Conservation (phyloP, 2,888 invertebrate species). For the Apantesis nais region DNA sequence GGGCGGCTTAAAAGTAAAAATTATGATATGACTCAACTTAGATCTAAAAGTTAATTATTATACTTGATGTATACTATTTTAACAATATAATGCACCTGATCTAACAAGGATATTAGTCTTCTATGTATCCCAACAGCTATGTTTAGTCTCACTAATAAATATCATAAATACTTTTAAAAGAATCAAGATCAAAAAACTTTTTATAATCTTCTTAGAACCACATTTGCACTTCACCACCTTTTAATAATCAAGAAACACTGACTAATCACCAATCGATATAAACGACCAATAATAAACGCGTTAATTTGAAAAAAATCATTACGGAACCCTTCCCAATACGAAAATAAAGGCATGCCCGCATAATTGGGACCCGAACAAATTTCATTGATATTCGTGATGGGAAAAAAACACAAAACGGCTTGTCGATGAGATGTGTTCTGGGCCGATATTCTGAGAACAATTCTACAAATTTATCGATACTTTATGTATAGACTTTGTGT, state of each 20-base stretch:
- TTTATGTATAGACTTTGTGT: conserved; percentile 28
- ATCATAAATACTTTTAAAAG: conserved; percentile 18
- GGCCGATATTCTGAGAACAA: conserved; percentile 71
- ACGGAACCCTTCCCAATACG: conserved; percentile 60
- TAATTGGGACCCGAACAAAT: conserved; percentile 83
- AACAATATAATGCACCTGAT: too few relatives aligned
- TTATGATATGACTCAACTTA: too few relatives aligned
- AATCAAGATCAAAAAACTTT: conserved; percentile 31
- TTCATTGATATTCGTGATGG: conserved; percentile 85
- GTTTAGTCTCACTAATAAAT: background rate
- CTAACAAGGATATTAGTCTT: too few relatives aligned
- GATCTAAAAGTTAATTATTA: too few relatives aligned
- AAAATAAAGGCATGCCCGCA: conserved; percentile 76
- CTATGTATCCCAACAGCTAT: background rate
- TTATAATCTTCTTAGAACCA: conserved; percentile 42
- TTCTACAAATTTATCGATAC: conserved; percentile 52
- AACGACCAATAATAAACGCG: conserved; percentile 51
- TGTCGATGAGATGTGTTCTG: conserved; percentile 79
- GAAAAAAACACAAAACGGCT: conserved; percentile 79
- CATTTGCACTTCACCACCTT: conserved; percentile 49
- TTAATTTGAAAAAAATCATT: conserved; percentile 55
- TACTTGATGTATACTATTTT: too few relatives aligned
- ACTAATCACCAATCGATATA: conserved; percentile 52
- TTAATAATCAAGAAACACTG: conserved; percentile 42
- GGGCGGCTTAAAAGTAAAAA: too few relatives aligned